Evolutionary conservation across 2,888 invertebrate genomes (phyloP).

Genomic region (Agrilus biguttatus): DNA sequence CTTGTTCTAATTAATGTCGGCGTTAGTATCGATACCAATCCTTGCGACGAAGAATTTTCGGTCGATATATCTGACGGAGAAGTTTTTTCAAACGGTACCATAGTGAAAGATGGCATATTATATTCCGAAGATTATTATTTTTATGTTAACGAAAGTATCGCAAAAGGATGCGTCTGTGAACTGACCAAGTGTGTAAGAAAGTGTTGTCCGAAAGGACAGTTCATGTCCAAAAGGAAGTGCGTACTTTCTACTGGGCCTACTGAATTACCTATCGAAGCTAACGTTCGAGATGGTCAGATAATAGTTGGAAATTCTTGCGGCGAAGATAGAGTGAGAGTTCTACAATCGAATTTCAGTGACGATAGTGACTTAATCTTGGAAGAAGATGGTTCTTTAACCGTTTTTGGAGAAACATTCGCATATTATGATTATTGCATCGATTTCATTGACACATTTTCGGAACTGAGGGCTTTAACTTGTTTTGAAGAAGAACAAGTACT

Average conservation of each 20-base stretch:
- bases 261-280: neutral
- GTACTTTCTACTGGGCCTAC: neutral
- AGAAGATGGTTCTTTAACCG: constrained; percentile 1
- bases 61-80: constrained; percentile 4
- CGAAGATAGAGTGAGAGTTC: neutral
- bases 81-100: constrained; percentile 1
- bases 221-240: constrained; percentile 4
- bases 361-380: constrained; percentile 2
- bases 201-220: constrained; percentile 6
- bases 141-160: neutral
- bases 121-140: neutral
- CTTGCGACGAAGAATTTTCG: constrained; percentile 1
- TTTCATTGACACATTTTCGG: constrained; percentile 2
- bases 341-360: constrained; percentile 1
- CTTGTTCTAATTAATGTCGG: too few species aligned
- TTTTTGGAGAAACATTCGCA: neutral
- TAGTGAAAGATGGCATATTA: constrained; percentile 1
- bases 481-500: too few species aligned
- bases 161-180: constrained; percentile 5
- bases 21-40: neutral
- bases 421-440: constrained; percentile 6
- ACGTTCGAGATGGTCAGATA: neutral
- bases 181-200: constrained; percentile 4
- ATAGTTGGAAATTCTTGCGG: constrained; percentile 2
- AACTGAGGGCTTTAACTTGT: too few species aligned